Percentiles rank a stretch among this genome's conserved stretches.
Conservation (phyloP, 2,113 vertebrate species). For the Oreochromis tanganicae region DNA sequence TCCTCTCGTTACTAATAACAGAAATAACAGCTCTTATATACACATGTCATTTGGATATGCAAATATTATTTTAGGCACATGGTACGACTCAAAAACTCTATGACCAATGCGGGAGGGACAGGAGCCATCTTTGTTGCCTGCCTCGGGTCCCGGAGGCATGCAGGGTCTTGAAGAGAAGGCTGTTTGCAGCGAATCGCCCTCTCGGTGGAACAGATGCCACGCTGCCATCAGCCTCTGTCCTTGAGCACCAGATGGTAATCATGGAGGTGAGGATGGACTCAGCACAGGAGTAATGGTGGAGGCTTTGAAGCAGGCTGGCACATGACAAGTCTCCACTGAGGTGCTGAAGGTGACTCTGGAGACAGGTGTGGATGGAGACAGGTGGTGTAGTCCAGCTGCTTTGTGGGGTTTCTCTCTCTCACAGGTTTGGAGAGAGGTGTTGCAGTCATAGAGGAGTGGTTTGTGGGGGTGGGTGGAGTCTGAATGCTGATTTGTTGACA, state of each 20-base stretch:
- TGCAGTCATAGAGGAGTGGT: not conserved
- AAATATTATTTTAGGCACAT: not conserved
- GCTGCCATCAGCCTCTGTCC: not conserved
- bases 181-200: not conserved
- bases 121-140: not conserved
- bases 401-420: not conserved
- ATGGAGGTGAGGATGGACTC: not conserved
- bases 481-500: not conserved
- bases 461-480: not conserved
- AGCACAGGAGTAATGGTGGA: not conserved
- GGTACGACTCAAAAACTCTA: not conserved
- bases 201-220: not conserved
- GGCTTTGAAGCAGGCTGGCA: not conserved
- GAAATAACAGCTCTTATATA: not conserved
- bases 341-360: not conserved
- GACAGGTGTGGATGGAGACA: accelerated
- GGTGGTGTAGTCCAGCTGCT: not conserved
- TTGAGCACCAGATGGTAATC: not conserved
- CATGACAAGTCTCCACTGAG: not conserved
- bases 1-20: not conserved
- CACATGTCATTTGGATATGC: not conserved
- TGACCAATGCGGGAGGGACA: not conserved
- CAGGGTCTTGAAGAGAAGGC: not conserved
- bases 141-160: not conserved
- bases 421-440: not conserved